These are phyloP conservation scores for Lymantria dispar DNA, from an alignment of 2,888 invertebrate genomes.

Conservation along the genomic window DNA sequence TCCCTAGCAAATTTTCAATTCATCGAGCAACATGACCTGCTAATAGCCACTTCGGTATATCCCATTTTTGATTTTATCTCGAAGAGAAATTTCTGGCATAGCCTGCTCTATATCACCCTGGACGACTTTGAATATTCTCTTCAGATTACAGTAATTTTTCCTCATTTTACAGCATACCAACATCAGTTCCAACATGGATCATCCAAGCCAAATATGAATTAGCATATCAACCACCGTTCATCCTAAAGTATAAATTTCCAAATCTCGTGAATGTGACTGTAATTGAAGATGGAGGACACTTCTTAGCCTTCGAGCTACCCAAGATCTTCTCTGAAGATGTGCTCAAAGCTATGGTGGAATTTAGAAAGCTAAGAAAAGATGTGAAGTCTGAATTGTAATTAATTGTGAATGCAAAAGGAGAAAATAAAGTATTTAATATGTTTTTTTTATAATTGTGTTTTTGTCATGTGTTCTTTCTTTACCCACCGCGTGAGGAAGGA, in stretches of 20 bases:
- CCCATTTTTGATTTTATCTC: too few relatives aligned
- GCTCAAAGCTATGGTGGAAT: slow-evolving; percentile 47
- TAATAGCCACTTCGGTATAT: too few relatives aligned
- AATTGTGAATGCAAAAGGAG: too few relatives aligned
- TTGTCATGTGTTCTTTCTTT: too few relatives aligned
- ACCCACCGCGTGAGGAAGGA: too few relatives aligned
- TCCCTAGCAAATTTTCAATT: too few relatives aligned
- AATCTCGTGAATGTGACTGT: slow-evolving; percentile 86
- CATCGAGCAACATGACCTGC: too few relatives aligned
- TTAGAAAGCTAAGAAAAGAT: slow-evolving; percentile 36
- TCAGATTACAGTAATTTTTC: background rate
- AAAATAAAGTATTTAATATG: too few relatives aligned
- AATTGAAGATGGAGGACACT: slow-evolving; percentile 89
- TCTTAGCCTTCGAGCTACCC: slow-evolving; percentile 91
- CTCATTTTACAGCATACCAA: slow-evolving; percentile 79
- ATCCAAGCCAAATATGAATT: slow-evolving; percentile 87
- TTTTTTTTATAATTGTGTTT: too few relatives aligned
- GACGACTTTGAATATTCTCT: too few relatives aligned
- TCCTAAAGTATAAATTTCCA: slow-evolving; percentile 80
- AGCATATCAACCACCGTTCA: slow-evolving; percentile 76
- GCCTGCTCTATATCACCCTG: too few relatives aligned
- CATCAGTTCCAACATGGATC: slow-evolving; percentile 86
- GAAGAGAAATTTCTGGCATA: too few relatives aligned
- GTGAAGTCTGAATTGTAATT: slow-evolving; percentile 69
- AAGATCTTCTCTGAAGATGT: slow-evolving; percentile 86